Evolutionary conservation across 2,888 invertebrate genomes (phyloP).

Genomic region (Phengaris arion): DNA sequence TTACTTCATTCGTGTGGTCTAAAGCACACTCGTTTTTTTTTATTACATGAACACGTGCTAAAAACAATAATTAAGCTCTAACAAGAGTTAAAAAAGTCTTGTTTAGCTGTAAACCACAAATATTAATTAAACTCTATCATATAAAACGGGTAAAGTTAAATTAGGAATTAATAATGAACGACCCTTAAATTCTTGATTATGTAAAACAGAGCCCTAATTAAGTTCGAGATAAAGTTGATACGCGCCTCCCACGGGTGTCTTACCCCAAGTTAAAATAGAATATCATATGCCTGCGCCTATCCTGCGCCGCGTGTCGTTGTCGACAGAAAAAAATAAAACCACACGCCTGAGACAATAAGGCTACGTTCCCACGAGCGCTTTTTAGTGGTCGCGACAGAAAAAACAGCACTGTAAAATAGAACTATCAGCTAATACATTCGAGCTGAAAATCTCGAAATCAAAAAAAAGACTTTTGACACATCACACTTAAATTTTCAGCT

Average conservation of each 20-base stretch:
- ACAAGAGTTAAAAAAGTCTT: neutral
- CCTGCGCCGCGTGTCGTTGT: neutral
- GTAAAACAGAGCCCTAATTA: slow-evolving; percentile 19
- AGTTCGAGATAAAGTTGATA: neutral
- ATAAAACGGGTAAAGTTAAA: slow-evolving; percentile 23
- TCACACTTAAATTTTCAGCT: too few relatives aligned
- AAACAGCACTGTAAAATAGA: too few relatives aligned
- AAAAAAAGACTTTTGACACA: too few relatives aligned
- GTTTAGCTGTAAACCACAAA: neutral
- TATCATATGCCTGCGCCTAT: neutral
- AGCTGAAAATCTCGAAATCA: too few relatives aligned
- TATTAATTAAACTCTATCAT: neutral
- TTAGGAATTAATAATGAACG: slow-evolving; percentile 20
- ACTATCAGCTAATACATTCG: too few relatives aligned
- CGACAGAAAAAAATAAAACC: neutral
- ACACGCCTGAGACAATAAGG: too few relatives aligned
- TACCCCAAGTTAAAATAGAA: slow-evolving; percentile 20
- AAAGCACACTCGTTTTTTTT: neutral
- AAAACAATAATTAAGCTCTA: neutral
- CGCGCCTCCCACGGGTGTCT: slow-evolving; percentile 24
- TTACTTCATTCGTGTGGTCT: too few relatives aligned
- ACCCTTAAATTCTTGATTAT: neutral
- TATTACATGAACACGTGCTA: neutral
- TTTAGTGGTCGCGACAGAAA: too few relatives aligned
- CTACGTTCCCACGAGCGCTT: too few relatives aligned